Base-by-base conservation (phyloP, 2,113 vertebrate genomes). In the Podilymbus podiceps region DNA sequence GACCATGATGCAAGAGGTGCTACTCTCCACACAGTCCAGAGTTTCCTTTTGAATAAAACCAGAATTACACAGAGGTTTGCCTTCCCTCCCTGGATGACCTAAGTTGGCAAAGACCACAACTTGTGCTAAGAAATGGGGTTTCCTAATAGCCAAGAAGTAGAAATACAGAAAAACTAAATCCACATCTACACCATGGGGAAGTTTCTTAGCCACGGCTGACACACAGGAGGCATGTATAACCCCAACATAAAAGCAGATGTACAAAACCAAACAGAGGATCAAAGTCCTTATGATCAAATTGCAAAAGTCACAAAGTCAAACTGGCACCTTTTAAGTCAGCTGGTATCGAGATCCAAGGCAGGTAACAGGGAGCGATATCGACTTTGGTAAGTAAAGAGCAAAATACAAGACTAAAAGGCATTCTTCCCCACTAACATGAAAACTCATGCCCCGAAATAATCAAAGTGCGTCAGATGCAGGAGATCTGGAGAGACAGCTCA, bases 251-350 rank as follows among this genome's bases (percentile, higher is more conserved):
- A 86, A 86, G 21, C 23, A 80, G 25, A 90, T 20, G 50, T 1
- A 86, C 8, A 44, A 91, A 89, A 73, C 24, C 12, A 30, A 62
- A 68, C 40, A 63, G 5, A 79, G 12, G 35, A 87, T 23, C 3
- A 5, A 77, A 85, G 47, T 53, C 75, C 33, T 1, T 5, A 33
- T 6, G 9, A 83, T 18, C 12, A 47, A 83, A 86, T 1, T 68
- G 40, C 33, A 24, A 11, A 88, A 79, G 28, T 47, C 28, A 83
- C 7, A 42, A 90, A 86, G 60, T 35, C 64, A 73, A 92, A 73
- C 6, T 0, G 0, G 22, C 20, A 82, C 16, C 9, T 75, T 56
- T 58, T 60, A 88, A 64, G 21, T 73, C 44, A 67, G n/a, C 17
- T 71, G 13, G 11, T 78, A 78, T 63, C 47, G 40, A 67, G 22